Base-by-base conservation (phyloP, 2,888 invertebrate species). In the Elmis aenea region DNA sequence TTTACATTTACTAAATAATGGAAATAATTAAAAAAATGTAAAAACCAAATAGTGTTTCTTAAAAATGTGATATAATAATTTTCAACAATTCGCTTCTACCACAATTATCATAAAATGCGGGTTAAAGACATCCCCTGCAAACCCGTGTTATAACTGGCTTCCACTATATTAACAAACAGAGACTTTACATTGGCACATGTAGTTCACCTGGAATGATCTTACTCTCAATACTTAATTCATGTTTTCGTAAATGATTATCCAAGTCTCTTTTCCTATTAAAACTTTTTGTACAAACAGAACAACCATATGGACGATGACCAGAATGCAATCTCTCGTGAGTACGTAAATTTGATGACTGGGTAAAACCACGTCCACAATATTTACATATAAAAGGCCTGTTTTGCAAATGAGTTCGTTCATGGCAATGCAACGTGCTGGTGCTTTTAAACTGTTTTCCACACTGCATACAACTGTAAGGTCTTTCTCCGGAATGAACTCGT, bases 311-410 rank as follows among this genome's bases (percentile, higher is more conserved):
- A 25, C 43, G 34, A 16, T 39, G 15, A 10, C 46, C 44, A 5
- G 48, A 47, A 32, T 54, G 54, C 13, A 54, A 29, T 26, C 43
- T 38, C 29, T 51, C 48, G 25, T 54, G 54, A 5, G 47, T 48
- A n/a, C 43, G 43, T 20, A 54, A 25, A 32, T 54, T 54, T 10
- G 54, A 54, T 13, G 48, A 48, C 16, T 54, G 54, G 13, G 45
- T 36, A 32, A 54, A 54, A 5, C 37, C 41, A 25, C 40, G 38
- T 5, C 47, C 44, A 30, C 54, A 54, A 14, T 35, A 35, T 11
- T 48, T 45, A 23, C 54, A 54, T 4, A 34, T 33, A 26, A 47
- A 52, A 1, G 54, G 54, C 25, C 46, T 50, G 8, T 16, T 36
- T 46, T 48, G 34, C 0, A 47, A 44, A 26, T 54, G 54, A 15